Evolutionary conservation across 2,888 invertebrate species (phyloP), one percentile per base, ranked within the genome.

Genomic region (Spodoptera exigua): DNA sequence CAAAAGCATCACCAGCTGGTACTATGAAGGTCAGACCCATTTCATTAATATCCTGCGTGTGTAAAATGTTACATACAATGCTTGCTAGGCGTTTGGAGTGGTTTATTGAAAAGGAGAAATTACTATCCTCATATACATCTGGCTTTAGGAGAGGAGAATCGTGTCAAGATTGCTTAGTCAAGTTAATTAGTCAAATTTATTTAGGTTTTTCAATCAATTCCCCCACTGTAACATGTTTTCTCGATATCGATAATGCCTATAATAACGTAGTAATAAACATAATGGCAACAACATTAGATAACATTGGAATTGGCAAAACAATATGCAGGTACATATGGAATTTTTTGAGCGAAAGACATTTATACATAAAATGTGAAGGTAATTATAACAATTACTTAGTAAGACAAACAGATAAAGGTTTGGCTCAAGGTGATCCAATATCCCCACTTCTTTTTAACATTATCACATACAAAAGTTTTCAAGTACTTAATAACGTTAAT

Each of bases 241-340:
- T 35, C 10, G 46, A 35, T 34, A 10, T 46, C 17, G 35, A 46
- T 34, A 46, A 34, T 46, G 46, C 46, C 1, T 46, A 46, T 9
- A 46, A 45, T 16, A 45, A 45, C 34, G 16, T 34, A 12, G 32
- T 34, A 14, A 0, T 45, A 32, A 45, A n/a, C 16, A 46, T 34
- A 10, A 46, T 46, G 46, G 0, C 16, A 35, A 34, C 34, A 3
- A 35, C 34, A n/a, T 46, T 35, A 10, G 34, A 46, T 46, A n/a
- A 46, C 16, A 34, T 17, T 3, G 34, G 46, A 3, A 46, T 46
- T 0, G 46, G 46, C 9, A 46, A 10, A 14, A 46, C 16, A 46
- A 3, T 35, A 17, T 17, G 17, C 9, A 16, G 32, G 16, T 46
- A 34, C 34, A 34, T 32, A 5, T 44, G 44, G 45, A 12, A 14